A percentile compares a stretch with the other conserved stretches of the same genome.
These are phyloP conservation scores for Champsocephalus esox DNA, from an alignment of 2,797 vertebrate genomes.

Conservation along the genomic window DNA sequence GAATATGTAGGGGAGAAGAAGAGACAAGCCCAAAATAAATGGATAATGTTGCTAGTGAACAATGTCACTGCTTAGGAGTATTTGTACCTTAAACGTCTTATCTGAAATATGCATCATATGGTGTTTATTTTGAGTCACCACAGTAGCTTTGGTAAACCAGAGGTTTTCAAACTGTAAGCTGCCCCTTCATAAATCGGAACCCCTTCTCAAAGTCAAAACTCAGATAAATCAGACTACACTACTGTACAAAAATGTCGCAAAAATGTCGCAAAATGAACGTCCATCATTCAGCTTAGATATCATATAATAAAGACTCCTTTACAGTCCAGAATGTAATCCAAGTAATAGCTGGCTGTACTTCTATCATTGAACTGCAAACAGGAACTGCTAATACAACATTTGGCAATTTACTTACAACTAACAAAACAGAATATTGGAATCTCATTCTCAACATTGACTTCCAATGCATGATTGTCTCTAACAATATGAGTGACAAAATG, in stretches of 20 bases:
- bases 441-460: neutral
- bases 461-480: neutral
- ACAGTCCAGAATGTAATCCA: neutral
- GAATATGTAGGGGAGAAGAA: slow-evolving; percentile 88
- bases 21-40: slow-evolving; percentile 88
- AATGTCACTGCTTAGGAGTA: slow-evolving; percentile 57
- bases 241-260: no score
- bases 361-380: neutral
- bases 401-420: neutral
- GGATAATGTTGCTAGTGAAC: slow-evolving; percentile 69
- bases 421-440: neutral
- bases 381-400: neutral
- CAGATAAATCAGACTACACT: neutral
- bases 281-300: neutral
- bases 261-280: no score
- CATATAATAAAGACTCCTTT: neutral
- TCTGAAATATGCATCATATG: slow-evolving; percentile 41
- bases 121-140: slow-evolving; percentile 44
- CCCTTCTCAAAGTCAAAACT: neutral
- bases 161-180: slow-evolving; percentile 60
- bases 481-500: neutral
- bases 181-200: neutral
- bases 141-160: slow-evolving; percentile 40
- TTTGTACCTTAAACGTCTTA: slow-evolving; percentile 34
- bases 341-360: neutral